These are phyloP conservation scores for Toxotes chatareus DNA, from an alignment of 2,113 vertebrate species.

Conservation along the genomic window DNA sequence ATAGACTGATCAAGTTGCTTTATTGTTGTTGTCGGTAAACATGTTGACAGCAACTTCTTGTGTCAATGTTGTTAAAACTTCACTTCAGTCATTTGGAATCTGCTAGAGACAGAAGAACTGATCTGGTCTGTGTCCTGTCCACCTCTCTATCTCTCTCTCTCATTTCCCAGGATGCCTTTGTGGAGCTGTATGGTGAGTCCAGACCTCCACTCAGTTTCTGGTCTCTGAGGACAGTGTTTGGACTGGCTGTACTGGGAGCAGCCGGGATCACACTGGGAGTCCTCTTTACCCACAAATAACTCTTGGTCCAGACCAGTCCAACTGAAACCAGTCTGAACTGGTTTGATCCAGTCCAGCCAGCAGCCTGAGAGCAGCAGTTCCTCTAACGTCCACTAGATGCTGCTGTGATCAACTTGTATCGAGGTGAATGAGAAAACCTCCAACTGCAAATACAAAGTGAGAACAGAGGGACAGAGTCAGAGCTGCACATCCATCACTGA, in stretches of 20 bases:
- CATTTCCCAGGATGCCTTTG: slow-evolving; percentile 89
- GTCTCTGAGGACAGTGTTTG: slow-evolving; percentile 91
- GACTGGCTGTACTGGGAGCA: slow-evolving; percentile 90
- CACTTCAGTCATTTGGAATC: not conserved
- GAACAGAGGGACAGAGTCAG: not conserved
- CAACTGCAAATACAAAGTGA: too few species aligned
- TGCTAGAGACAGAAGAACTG: not conserved
- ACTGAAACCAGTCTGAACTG: not conserved
- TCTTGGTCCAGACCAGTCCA: not conserved
- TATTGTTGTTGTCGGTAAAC: too few species aligned
- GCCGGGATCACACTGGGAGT: slow-evolving; percentile 92
- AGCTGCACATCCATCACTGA: not conserved
- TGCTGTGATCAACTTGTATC: too few species aligned
- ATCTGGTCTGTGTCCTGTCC: not conserved
- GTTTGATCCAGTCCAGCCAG: not conserved
- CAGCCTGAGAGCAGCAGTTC: not conserved
- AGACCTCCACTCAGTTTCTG: slow-evolving; percentile 87
- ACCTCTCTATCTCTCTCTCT: not conserved
- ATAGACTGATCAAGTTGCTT: too few species aligned
- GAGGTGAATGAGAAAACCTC: too few species aligned
- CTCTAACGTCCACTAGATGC: too few species aligned
- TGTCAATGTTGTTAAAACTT: too few species aligned
- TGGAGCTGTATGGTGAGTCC: slow-evolving; percentile 89
- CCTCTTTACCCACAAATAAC: slow-evolving; percentile 90
- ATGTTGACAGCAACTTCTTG: too few species aligned